A percentile compares a stretch with the other conserved stretches of the same genome.
Evolutionary conservation across 2,888 invertebrate genomes (phyloP).

Genomic region (Hydriomena furcata): DNA sequence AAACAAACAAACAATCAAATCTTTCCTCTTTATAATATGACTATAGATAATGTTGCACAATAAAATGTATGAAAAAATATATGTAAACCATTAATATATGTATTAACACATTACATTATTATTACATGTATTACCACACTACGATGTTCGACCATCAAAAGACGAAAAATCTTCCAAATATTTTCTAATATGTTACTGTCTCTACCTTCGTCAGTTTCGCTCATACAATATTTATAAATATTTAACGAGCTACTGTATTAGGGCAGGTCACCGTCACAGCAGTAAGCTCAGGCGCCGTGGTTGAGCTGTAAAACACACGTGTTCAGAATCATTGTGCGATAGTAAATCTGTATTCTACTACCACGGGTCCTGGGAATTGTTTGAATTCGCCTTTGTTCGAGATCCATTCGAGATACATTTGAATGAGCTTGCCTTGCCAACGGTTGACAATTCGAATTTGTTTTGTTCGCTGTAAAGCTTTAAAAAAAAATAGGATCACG

Average conservation of each 20-base stretch:
- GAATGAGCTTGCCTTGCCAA: slow-evolving; percentile 8
- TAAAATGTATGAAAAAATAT: no score
- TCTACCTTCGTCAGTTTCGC: background rate
- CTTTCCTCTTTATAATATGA: no score
- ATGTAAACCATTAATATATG: no score
- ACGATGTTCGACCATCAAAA: no score
- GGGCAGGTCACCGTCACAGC: slow-evolving; percentile 24
- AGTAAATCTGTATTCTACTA: slow-evolving; percentile 21
- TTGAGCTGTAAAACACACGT: slow-evolving; percentile 36
- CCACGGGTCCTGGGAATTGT: slow-evolving; percentile 11
- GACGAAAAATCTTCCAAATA: no score
- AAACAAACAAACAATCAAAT: no score
- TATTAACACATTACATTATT: no score
- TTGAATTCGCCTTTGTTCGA: slow-evolving; percentile 11
- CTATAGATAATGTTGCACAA: no score
- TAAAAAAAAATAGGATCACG: no score
- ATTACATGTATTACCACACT: no score
- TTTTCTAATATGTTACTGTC: no score
- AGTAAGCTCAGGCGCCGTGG: slow-evolving; percentile 21
- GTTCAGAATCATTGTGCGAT: slow-evolving; percentile 32
- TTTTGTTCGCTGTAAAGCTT: background rate
- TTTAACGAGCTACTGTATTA: slow-evolving; percentile 1
- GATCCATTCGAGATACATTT: slow-evolving; percentile 25
- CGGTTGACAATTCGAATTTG: background rate
- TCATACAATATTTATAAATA: slow-evolving; percentile 15